Conservation (phyloP, 2,888 invertebrate genomes). For the Eristalinus aeneus region DNA sequence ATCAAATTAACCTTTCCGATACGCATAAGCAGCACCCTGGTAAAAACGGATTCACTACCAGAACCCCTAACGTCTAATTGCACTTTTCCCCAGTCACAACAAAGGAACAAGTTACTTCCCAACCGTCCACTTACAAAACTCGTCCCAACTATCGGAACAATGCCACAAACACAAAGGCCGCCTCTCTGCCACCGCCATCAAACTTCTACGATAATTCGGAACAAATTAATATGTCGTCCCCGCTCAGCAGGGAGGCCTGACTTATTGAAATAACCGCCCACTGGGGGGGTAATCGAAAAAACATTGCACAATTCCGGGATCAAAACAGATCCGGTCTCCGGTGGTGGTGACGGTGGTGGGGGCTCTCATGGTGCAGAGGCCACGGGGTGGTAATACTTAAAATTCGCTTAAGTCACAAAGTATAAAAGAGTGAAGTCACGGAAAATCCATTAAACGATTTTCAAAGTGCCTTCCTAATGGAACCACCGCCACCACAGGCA, state of each 20-base stretch:
- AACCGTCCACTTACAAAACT: neutral
- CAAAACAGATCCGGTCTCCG: slow-evolving; percentile 35
- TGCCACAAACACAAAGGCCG: neutral
- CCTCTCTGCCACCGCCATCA: neutral
- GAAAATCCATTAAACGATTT: slow-evolving; percentile 71
- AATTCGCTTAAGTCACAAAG: slow-evolving; percentile 71
- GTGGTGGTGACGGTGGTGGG: slow-evolving; percentile 14
- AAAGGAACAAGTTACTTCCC: neutral
- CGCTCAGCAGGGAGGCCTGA: slow-evolving; percentile 41
- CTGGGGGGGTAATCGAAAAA: slow-evolving; percentile 58
- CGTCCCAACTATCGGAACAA: neutral
- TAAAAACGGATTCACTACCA: neutral
- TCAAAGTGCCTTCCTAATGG: slow-evolving; percentile 70
- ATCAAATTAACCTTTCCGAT: too few species aligned
- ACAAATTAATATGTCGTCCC: slow-evolving; percentile 70
- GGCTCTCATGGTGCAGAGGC: neutral
- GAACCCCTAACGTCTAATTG: neutral
- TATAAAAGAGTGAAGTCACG: slow-evolving; percentile 68
- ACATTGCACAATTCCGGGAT: slow-evolving; percentile 66
- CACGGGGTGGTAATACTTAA: slow-evolving; percentile 57
- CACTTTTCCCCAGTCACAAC: neutral
- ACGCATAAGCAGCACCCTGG: too few species aligned
- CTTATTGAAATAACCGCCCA: slow-evolving; percentile 61
- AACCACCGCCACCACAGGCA: slow-evolving; percentile 29
- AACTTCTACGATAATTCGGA: slow-evolving; percentile 33